Evolutionary conservation across 1,140 invertebrate species (phyloP).

Genomic region (Bombus fervidus): DNA sequence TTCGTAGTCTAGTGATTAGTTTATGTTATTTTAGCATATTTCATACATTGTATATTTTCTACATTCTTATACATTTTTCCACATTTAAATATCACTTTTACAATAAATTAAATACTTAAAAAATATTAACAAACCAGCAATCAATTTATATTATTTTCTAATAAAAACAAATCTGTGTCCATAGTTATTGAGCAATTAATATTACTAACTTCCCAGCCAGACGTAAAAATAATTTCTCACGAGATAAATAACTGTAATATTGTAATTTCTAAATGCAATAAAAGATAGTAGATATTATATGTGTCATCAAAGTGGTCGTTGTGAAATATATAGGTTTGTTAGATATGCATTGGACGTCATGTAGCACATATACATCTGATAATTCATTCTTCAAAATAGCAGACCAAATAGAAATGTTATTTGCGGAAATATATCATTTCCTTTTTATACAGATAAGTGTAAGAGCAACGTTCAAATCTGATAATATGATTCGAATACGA

Average conservation of each 20-base stretch:
- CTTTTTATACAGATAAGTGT: neutral
- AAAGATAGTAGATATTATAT: neutral
- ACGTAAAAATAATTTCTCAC: neutral
- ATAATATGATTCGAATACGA: constrained; percentile 15
- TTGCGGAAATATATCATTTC: neutral
- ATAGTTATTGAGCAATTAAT: neutral
- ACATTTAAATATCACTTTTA: neutral
- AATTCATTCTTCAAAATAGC: constrained; percentile 14
- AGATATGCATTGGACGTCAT: constrained; percentile 28
- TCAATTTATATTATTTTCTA: neutral
- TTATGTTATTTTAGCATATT: neutral
- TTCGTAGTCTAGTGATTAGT: neutral
- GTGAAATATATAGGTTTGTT: constrained; percentile 3
- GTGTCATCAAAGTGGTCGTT: neutral
- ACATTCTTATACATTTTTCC: neutral
- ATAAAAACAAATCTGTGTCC: neutral
- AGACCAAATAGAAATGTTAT: neutral
- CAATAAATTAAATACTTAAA: neutral
- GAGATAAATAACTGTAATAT: constrained; percentile 3
- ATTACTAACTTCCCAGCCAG: neutral
- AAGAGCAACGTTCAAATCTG: constrained; percentile 1
- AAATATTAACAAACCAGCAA: neutral
- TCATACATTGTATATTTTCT: neutral
- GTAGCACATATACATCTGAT: constrained; percentile 4
- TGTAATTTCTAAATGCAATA: neutral